These are phyloP conservation scores for Psix sp. DNA, from an alignment of 1,140 invertebrate species.

Conservation along the genomic window DNA sequence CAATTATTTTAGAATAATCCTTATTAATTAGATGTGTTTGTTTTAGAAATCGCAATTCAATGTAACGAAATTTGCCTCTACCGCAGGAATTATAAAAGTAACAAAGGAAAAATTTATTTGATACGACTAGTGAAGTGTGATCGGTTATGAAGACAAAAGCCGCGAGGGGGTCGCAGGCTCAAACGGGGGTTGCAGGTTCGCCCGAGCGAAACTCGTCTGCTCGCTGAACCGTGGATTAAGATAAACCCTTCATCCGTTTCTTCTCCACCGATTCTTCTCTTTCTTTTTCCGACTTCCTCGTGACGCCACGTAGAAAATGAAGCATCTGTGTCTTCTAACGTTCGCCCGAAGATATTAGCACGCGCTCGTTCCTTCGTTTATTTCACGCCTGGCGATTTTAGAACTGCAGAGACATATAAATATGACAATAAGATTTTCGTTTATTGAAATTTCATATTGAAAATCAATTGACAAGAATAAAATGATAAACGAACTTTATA, in stretches of 20 bases:
- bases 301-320: conserved; percentile 56
- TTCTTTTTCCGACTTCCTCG: conserved; percentile 57
- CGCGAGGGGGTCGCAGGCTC: conserved; percentile 21
- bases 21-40: too few species aligned
- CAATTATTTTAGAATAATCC: too few species aligned
- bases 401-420: neutral
- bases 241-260: conserved; percentile 77
- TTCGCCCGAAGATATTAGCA: conserved; percentile 48
- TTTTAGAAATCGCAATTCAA: neutral
- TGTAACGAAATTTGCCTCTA: conserved; percentile 43
- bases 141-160: conserved; percentile 68
- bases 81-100: conserved; percentile 16
- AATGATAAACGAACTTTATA: too few species aligned
- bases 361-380: conserved; percentile 28
- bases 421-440: conserved; percentile 3
- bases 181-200: conserved; percentile 59
- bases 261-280: conserved; percentile 70
- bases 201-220: conserved; percentile 70
- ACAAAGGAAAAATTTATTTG: conserved; percentile 58
- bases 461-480: too few species aligned
- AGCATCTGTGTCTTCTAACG: conserved; percentile 56
- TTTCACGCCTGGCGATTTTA: conserved; percentile 24
- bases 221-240: conserved; percentile 75
- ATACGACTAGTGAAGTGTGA: conserved; percentile 72
- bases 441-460: too few species aligned